Base-by-base conservation (phyloP, 2,113 vertebrate genomes). In the Sturnira hondurensis region DNA sequence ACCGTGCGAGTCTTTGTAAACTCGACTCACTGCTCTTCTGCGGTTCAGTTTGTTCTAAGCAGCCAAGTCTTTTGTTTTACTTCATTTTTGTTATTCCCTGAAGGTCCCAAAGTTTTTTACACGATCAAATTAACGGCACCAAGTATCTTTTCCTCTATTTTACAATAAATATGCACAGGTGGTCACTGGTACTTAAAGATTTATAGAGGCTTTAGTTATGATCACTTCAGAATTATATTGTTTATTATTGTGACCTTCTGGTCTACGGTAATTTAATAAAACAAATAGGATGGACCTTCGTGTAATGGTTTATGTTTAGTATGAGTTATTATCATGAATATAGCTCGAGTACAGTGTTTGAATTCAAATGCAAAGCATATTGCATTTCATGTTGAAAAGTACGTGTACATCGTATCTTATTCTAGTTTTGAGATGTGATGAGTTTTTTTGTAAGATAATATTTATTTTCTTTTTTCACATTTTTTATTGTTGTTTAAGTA, bases 381-480 rank as follows among this genome's bases (percentile, higher is more conserved):
- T 43, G 33, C 8, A 70, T 63, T 9, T 78, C 12, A 84, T 16
- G 13, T 41, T 45, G 58, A 52, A 71, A 96, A 86, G 26, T 36
- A n/a, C 0, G 3, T 14, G 8, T n/a, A 16, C 52, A 22, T 71
- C 41, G 16, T 70, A 52, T 36, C 20, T 58, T 70, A 13, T 7
- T 95, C 10, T 50, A 9, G 67, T 93, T 86, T 89, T 97, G 20
- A 97, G 17, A 47, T 84, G 31, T 63, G 50, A n/a, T 68, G 22
- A 45, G 4, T 10, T 9, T 58, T 77, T 86, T 71, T 68, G 1
- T 82, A 77, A 71, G 67, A 33, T 56, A 41, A 36, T 41, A n/a
- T 58, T 89, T 95, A 14, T 58, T 58, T 58, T 58, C 17, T 56
- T 58, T 58, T 56, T 56, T 22, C 54, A 56, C 54, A 22, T 56